Conservation (phyloP, 2,797 vertebrate species). For the Poecilia velifera region DNA sequence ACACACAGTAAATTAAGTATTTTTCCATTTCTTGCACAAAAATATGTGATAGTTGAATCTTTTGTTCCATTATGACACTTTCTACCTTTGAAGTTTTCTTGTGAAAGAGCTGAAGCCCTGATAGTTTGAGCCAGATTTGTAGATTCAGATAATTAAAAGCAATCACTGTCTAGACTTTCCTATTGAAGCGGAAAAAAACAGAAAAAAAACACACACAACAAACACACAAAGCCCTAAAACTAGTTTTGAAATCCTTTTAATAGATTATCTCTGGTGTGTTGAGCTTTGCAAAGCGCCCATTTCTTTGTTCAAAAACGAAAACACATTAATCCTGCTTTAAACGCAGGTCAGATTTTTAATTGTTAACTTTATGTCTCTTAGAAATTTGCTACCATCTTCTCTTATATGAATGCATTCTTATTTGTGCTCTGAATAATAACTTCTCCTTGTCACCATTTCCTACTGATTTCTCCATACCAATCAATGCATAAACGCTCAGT, state of each 20-base stretch:
- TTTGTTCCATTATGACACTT: neutral
- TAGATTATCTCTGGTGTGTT: neutral
- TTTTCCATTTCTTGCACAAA: neutral
- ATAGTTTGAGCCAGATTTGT: neutral
- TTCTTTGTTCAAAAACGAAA: neutral
- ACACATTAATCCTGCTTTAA: neutral
- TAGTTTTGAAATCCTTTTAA: neutral
- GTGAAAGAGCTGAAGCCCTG: neutral
- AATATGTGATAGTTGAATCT: neutral
- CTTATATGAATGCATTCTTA: neutral
- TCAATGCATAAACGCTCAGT: slow-evolving; percentile 33
- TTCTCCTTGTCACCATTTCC: slow-evolving; percentile 35
- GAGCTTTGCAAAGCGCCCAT: neutral
- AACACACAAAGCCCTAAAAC: neutral
- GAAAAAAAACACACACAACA: no score
- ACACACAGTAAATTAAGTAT: neutral
- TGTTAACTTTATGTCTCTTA: neutral
- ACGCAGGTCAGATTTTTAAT: neutral
- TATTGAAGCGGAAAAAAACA: neutral
- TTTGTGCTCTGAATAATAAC: neutral
- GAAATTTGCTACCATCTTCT: neutral
- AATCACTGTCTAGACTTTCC: neutral
- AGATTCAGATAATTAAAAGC: neutral
- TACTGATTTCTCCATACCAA: slow-evolving; percentile 42
- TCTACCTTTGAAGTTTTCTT: neutral